These are phyloP conservation scores for Lerista edwardsae DNA, from an alignment of 2,797 vertebrate genomes.

Conservation along the genomic window DNA sequence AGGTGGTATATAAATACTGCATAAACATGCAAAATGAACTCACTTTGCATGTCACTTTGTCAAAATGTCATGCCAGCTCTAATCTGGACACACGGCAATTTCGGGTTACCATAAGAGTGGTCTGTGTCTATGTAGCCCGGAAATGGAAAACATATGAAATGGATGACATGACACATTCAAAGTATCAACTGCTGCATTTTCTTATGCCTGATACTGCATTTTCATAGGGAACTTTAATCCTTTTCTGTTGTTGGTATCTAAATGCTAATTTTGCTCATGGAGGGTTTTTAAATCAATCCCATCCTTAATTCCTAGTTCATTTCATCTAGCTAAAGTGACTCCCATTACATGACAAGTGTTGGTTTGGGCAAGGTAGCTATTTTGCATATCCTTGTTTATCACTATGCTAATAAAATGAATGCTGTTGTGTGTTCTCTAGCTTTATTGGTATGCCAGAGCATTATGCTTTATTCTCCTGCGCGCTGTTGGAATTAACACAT, in stretches of 20 bases:
- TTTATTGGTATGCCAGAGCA: slow-evolving; percentile 46
- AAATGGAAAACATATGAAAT: background rate
- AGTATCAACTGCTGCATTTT: background rate
- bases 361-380: slow-evolving; percentile 47
- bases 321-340: slow-evolving; percentile 44
- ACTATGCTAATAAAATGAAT: slow-evolving; percentile 64
- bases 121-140: background rate
- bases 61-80: no score
- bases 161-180: background rate
- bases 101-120: background rate
- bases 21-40: no score
- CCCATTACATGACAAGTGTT: slow-evolving; percentile 21
- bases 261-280: slow-evolving; percentile 2
- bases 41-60: no score
- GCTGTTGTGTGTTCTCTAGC: slow-evolving; percentile 48
- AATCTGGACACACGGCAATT: background rate
- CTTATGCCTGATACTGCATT: background rate
- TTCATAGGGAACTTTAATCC: background rate
- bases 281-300: slow-evolving; percentile 31
- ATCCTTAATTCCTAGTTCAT: slow-evolving; percentile 29
- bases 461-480: slow-evolving; percentile 44
- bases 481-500: slow-evolving; percentile 37
- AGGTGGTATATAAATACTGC: no score
- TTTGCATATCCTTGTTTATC: slow-evolving; percentile 55
- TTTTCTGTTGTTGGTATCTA: background rate